Evolutionary conservation across 2,888 invertebrate genomes (phyloP).

Genomic region (Tethea ocularis): DNA sequence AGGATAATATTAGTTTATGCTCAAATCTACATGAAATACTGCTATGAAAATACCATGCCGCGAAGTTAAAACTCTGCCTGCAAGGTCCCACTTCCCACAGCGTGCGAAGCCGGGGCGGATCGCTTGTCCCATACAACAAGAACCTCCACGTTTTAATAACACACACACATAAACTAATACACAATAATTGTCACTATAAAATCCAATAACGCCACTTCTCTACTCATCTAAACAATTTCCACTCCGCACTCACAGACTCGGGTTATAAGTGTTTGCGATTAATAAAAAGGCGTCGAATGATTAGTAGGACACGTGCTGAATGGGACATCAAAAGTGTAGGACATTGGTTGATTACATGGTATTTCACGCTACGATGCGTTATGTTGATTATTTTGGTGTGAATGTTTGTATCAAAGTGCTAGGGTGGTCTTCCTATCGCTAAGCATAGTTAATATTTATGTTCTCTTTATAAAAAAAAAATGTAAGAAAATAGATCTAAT

Average conservation of each 20-base stretch:
- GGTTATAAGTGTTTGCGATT: conserved; percentile 36
- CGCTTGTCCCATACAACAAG: too few relatives aligned
- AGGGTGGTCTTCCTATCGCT: neutral
- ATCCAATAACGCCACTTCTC: conserved; percentile 16
- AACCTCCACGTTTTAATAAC: too few relatives aligned
- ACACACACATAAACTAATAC: neutral
- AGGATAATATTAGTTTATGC: too few relatives aligned
- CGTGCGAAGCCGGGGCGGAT: too few relatives aligned
- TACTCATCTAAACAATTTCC: neutral
- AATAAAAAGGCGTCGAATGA: conserved; percentile 52
- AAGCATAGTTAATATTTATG: too few relatives aligned
- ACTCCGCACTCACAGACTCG: conserved; percentile 6
- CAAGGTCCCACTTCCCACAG: too few relatives aligned
- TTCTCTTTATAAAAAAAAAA: too few relatives aligned
- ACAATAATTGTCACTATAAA: neutral
- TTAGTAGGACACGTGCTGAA: conserved; percentile 39
- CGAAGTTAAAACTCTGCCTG: too few relatives aligned
- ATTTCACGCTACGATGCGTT: conserved; percentile 28
- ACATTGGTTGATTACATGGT: conserved; percentile 19
- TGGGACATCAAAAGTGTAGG: conserved; percentile 39
- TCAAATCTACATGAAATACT: too few relatives aligned
- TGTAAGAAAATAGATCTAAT: too few relatives aligned
- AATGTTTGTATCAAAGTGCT: conserved; percentile 26
- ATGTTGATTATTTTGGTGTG: conserved; percentile 34
- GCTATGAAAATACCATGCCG: too few relatives aligned